Evolutionary conservation across 2,888 invertebrate genomes (phyloP).

Genomic region (Drosophila borealis): DNA sequence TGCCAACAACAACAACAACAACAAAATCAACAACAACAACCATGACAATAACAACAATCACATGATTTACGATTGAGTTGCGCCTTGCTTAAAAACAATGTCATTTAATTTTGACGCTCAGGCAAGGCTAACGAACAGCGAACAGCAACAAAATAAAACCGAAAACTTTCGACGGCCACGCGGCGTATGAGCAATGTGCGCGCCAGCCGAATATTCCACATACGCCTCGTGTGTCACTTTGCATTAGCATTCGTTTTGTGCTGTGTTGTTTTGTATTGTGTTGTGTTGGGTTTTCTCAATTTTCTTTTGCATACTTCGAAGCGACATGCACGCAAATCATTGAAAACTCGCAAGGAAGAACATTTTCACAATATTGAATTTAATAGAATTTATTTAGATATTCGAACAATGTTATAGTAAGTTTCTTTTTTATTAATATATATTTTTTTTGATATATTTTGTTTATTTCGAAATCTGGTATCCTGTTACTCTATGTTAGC

Average conservation of each 20-base stretch:
- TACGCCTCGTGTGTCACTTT: conserved; percentile 32
- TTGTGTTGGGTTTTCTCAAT: conserved; percentile 5
- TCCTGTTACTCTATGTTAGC: no score
- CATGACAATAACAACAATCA: conserved; percentile 16
- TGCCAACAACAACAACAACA: conserved; percentile 28
- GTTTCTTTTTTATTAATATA: no score
- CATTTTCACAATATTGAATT: no score
- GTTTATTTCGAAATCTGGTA: no score
- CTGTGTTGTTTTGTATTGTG: background rate
- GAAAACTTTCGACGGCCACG: conserved; percentile 26
- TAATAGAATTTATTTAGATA: no score
- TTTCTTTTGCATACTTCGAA: background rate
- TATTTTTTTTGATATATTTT: no score
- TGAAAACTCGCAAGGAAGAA: background rate
- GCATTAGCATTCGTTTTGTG: conserved; percentile 24
- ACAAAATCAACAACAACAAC: conserved; percentile 4
- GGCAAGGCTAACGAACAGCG: conserved; percentile 58
- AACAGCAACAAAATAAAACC: background rate
- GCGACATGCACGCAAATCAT: background rate
- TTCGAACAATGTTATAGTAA: no score
- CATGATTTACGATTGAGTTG: conserved; percentile 69
- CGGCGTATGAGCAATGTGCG: conserved; percentile 56
- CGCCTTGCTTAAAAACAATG: conserved; percentile 57
- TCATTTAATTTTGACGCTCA: conserved; percentile 60
- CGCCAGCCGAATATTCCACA: conserved; percentile 4